phyloP scores from a whole-genome alignment of 2,113 vertebrate species.

The Pomatorhinus ruficollis region DNA sequence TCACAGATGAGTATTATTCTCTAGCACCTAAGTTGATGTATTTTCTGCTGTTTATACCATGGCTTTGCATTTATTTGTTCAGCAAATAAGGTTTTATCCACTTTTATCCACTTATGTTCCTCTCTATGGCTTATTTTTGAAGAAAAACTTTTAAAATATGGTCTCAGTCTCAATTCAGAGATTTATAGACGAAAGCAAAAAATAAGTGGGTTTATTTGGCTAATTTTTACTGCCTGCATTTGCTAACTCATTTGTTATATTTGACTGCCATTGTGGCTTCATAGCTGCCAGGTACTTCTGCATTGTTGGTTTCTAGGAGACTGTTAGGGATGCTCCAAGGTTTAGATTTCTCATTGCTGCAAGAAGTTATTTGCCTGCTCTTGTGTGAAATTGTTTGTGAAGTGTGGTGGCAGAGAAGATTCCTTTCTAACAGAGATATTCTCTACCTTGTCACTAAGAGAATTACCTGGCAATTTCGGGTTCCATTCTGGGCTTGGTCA shows the following conservation, averaged over 20 bases:
- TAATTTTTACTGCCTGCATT: background rate
- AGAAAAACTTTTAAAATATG: background rate
- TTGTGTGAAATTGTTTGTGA: background rate
- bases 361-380: background rate
- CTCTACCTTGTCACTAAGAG: background rate
- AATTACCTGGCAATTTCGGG: background rate
- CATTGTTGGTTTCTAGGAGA: background rate
- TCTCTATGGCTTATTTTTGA: background rate
- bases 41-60: background rate
- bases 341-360: background rate
- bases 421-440: background rate
- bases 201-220: background rate
- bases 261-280: background rate
- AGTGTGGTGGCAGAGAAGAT: background rate
- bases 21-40: background rate
- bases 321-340: background rate
- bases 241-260: background rate
- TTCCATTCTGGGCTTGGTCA: background rate
- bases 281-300: background rate
- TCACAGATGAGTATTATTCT: background rate
- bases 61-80: background rate
- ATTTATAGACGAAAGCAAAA: background rate
- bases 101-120: background rate
- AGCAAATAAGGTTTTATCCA: background rate
- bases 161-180: background rate